Conservation (phyloP, 2,113 vertebrate species). For the Urocitellus parryii region DNA sequence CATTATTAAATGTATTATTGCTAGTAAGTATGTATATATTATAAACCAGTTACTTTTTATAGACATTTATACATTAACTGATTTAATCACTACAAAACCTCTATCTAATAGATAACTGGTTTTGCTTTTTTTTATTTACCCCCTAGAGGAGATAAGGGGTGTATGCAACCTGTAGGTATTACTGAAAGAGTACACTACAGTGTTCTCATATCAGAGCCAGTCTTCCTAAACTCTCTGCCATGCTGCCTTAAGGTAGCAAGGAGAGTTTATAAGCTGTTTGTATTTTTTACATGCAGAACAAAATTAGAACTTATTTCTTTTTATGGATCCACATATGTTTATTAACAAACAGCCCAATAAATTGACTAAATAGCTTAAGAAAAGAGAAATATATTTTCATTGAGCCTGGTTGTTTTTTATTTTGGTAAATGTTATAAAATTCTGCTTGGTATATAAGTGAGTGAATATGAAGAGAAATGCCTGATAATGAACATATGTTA, state of each 20-base stretch:
- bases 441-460: not conserved
- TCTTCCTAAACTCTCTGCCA: not conserved
- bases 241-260: not conserved
- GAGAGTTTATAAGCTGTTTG: not conserved
- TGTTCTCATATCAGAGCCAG: not conserved
- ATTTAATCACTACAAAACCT: not conserved
- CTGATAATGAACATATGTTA: not conserved
- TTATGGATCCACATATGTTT: not conserved
- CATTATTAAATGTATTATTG: not conserved
- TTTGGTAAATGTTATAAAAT: slow-evolving; percentile 15
- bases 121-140: not conserved
- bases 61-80: not conserved
- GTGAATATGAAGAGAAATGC: not conserved
- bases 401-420: not conserved
- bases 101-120: not conserved
- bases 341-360: not conserved
- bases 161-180: rapidly evolving
- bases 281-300: not conserved
- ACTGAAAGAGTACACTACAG: rapidly evolving
- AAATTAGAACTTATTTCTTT: not conserved
- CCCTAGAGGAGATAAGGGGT: not conserved
- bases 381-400: not conserved
- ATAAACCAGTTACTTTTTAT: not conserved
- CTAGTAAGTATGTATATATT: not conserved
- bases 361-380: not conserved